Evolutionary conservation across 2,888 invertebrate genomes (phyloP), one percentile per base, ranked within the genome.

Genomic region (Dryococelus australis): DNA sequence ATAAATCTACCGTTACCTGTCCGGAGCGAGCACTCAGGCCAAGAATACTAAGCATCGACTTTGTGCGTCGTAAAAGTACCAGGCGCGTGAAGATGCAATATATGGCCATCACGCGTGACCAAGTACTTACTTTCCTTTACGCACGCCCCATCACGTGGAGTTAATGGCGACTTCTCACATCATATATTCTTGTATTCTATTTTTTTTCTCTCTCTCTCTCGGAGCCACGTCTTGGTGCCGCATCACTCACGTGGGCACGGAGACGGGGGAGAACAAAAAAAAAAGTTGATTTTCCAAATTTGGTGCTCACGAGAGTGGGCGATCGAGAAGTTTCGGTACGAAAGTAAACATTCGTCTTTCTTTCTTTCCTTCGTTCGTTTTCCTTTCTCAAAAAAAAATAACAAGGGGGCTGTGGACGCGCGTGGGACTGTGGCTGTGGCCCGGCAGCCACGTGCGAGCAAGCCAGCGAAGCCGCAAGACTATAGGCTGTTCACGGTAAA

Each of bases 331-430:
- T 65, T n/a, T 6, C 20, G 6, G 65, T 10, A 65, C 65, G 65
- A 65, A 65, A 10, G 65, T 65, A 65, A 65, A 65, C 65, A 65
- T 65, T 65, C 65, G 65, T 65, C 65, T 65, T 65, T 65, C n/a
- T 47, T 47, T 47, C n/a, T 65, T 65, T 65, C 65, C 24, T 16
- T 65, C n/a, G n/a, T n/a, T n/a, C n/a, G n/a, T 24, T 65, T 65
- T 65, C 20, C 24, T 65, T 65, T 24, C n/a, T 65, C 20, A 24
- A 9, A 9, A 8, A 13, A 20, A 24, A n/a, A 65, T 65, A 65
- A 65, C 65, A 65, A 65, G 24, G 65, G 6, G n/a, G 47, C 12
- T 8, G 8, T 65, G 2, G 65, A 20, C 24, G 65, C n/a, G 65
- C 65, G 65, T 65, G 65, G 65, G 65, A 65, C n/a, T 65, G 20